Base-by-base conservation (phyloP, 2,113 vertebrate species). In the Corythornis madagascariensis region DNA sequence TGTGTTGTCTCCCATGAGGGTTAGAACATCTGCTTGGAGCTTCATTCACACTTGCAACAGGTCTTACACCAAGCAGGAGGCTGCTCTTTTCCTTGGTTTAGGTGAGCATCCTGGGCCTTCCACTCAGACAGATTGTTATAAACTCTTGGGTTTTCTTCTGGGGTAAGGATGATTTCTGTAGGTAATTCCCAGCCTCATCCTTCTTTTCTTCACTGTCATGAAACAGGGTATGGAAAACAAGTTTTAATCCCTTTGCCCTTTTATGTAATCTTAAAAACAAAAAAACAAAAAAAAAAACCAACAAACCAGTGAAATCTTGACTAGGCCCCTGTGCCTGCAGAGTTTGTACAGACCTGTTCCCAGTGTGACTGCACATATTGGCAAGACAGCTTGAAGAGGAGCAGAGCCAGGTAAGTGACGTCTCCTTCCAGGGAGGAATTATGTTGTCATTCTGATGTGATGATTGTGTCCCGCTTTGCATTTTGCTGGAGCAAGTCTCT, bases 1-100 rank as follows among this genome's bases (percentile, higher is more conserved):
- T 1, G 4, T 4, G 21, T 33, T 0, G 0, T 16, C 13, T 61
- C 13, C 52, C 0, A 0, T 57, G 24, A 25, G 2, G 10, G 25
- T 24, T 48, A 7, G 6, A 87, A 52, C 52, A 83, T 61, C 43
- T 60, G 10, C n/a, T 26, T 43, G 43, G 56, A 50, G 60, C 22
- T 40, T 33, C 22, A 2, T 25, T 73, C 25, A 9, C 10, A 5
- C 21, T 42, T 59, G 4, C 16, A 40, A 13, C 6, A 11, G 28
- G 20, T 57, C 47, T 40, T 64, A 20, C 21, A 48, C 50, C 55
- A 22, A 11, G n/a, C 25, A 20, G 45, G 16, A 78, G 65, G 42
- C 38, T 77, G 65, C 17, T 73, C 6, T 9, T n/a, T 24, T 52
- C 26, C 13, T 47, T 40, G 1, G 0, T 52, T 56, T 11, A 11